Evolutionary conservation across 2,113 vertebrate genomes (phyloP), one percentile per base, ranked within the genome.

Genomic region (Hucho hucho): DNA sequence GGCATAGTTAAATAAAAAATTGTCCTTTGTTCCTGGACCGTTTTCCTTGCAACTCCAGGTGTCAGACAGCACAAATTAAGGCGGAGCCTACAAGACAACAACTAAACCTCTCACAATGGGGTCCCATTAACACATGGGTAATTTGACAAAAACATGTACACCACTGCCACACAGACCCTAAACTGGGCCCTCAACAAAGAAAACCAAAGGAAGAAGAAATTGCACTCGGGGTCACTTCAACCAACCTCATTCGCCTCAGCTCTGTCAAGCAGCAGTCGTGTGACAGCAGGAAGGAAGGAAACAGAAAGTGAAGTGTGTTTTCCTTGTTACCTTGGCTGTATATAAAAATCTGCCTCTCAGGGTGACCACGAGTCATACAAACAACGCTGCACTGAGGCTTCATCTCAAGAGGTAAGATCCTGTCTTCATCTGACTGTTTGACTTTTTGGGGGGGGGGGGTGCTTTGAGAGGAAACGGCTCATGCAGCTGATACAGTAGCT

Each of bases 361-460:
- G 66, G 1, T 84, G 79, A 84, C 81, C 85, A 63, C 77, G 12
- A 12, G 9, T 78, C 29, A 0, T 0, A n/a, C 11, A 13, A 4
- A 53, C 49, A 16, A 16, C 3, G 16, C 49, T 53, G 2, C 7
- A 26, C 85, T 74, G 53, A n/a, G 53, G 22, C 12, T 59, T 14
- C 66, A 74, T 59, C 37, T 20, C 14, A 53, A 53, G 69, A 78
- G 83, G 81, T 86, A 85, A 85, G 79, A 66, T 13, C 22, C 32
- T 80, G 64, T 83, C 74, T 14, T n/a, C 26, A 16, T 37, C 29
- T 67, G 65, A 67, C 26, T 32, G 58, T 61, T 22, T 59, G 0
- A 11, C 20, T 61, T n/a, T 61, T 16, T 59, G 18, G 2, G 20
- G 0, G 0, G n/a, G 16, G 16, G 56, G 16, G 18, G 20, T n/a